Evolutionary conservation across 1,140 invertebrate species (phyloP), one percentile per base, ranked within the genome.

Genomic region (Lordiphosa clarofinis): DNA sequence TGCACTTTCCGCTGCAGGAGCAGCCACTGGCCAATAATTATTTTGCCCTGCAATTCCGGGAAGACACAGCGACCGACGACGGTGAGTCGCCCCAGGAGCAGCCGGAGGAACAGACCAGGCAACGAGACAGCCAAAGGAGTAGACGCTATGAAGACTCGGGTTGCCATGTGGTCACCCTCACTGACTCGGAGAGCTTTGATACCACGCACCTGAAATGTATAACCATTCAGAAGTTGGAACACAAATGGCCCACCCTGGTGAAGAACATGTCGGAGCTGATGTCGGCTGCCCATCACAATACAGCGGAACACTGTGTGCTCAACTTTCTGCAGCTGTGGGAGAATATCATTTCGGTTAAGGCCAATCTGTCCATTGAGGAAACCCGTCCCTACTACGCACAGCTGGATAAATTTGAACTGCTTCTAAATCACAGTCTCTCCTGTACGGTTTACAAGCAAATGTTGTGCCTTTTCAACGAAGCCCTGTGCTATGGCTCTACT

Each of bases 341-440:
- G 84, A 94, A 94, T 59, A 95, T 96, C n/a, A 96, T 97, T 81
- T 96, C 95, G 40, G 95, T 97, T 0, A 96, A 96, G 89, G 95
- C 95, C 9, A 97, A 96, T 90, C 90, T 97, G 15, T 96, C 95
- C 13, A 93, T 96, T 8, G 94, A 96, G 55, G 95, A 96, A 84
- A 96, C 95, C 3, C 95, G 96, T 79, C 94, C 95, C 4, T 97
- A 96, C 87, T 96, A 96, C 89, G 93, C 94, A 12, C 93, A 96
- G 73, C 89, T 97, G 56, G 94, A 96, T 68, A 92, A 92, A 67
- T 94, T 97, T 89, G 94, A 96, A 15, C 90, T 93, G 47, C 90
- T 96, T 40, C 89, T 97, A 28, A 92, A 91, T 63, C 91, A 91
- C n/a, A 92, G 92, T 65, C 89, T 96, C 3, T 94, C 95, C 1